Percentiles rank a stretch among this genome's conserved stretches.
Conservation (phyloP, 2,888 invertebrate genomes). For the Hyposoter didymator region DNA sequence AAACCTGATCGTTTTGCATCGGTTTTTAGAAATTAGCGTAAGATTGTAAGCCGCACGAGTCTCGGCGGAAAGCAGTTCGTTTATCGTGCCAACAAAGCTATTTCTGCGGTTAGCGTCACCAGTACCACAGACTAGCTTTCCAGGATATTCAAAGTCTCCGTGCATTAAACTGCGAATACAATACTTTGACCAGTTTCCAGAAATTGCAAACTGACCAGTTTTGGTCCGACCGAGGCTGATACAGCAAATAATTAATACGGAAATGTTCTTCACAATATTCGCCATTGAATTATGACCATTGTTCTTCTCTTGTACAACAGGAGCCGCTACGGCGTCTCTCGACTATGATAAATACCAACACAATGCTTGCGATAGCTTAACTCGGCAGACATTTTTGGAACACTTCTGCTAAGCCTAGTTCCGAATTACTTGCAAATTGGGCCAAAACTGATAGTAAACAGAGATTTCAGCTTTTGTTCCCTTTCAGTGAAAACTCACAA, state of each 20-base stretch:
- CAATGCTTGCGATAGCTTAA: not conserved
- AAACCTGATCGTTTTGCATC: not conserved
- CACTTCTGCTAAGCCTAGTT: not conserved
- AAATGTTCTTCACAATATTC: not conserved
- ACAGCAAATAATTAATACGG: not conserved
- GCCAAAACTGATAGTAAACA: not conserved
- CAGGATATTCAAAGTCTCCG: slow-evolving; percentile 9
- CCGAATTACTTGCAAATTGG: not conserved
- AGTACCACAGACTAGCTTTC: not conserved
- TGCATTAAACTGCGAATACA: not conserved
- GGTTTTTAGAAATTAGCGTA: slow-evolving; percentile 23
- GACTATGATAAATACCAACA: not conserved
- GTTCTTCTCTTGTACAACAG: not conserved
- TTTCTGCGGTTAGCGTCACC: not conserved
- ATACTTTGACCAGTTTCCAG: not conserved
- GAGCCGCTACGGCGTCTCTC: too few relatives aligned
- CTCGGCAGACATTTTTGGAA: not conserved
- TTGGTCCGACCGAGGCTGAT: not conserved
- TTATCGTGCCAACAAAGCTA: not conserved
- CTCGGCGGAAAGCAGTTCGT: slow-evolving; percentile 5
- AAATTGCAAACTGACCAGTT: not conserved
- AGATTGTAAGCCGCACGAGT: slow-evolving; percentile 25
- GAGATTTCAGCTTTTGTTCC: not conserved
- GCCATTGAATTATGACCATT: not conserved
- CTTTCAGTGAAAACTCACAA: not conserved